Base-by-base conservation (phyloP, 2,888 invertebrate genomes). In the Drosophila nigritarsus region DNA sequence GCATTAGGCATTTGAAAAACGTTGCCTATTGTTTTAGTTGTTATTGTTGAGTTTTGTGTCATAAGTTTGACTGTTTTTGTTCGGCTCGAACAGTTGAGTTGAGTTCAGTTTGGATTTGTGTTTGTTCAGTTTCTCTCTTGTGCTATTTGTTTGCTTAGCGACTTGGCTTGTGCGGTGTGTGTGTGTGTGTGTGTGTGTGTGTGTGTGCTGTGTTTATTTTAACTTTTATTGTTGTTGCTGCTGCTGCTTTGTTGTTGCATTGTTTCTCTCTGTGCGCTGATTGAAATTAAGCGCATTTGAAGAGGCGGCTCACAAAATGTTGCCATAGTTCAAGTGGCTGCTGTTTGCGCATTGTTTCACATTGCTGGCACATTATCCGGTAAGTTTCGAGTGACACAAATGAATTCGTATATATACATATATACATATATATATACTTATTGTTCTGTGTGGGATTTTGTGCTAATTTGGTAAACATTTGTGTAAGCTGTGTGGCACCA, bases 241-340 rank as follows among this genome's bases (percentile, higher is more conserved):
- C 18, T 59, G 11, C 18, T 40, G 54, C 42, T 55, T 65, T 60
- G 24, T 58, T 29, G 8, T 11, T 36, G 42, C 64, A 67, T 76
- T 82, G 66, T 71, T 71, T 54, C 42, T n/a, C 40, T 40, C 40
- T 51, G 63, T 24, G 36, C 63, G 42, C 65, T 77, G 79, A 82
- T 82, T 84, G 82, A 83, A 82, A 86, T 80, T 81, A 70, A 80
- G 73, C 63, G 66, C 45, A 62, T 84, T 82, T 78, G 95, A 90
- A 95, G 96, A 94, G 95, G 51, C 55, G 32, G 24, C 32, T 29
- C 34, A 40, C 51, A 65, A 65, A 65, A 40, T 67, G 45, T 67
- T 51, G 49, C 59, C 64, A 62, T 55, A 73, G 73, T 71, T 82
- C 59, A 82, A 80, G 80, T 70, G 66, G 45, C 34, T 30, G 42